phyloP scores from a whole-genome alignment of 2,888 invertebrate genomes.

The Fragum sueziense region DNA sequence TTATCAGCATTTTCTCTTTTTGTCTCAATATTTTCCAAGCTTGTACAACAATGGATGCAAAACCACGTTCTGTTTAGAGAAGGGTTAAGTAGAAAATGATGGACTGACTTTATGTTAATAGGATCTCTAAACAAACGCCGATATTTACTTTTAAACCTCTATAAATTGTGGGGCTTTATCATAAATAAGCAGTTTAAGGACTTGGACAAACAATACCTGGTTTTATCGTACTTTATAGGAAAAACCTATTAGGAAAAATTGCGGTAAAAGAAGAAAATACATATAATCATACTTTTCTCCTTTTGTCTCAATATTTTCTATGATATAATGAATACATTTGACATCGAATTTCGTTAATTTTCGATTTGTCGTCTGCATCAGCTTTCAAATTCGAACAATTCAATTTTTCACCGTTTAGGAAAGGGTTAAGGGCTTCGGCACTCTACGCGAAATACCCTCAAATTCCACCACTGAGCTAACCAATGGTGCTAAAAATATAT shows the following conservation, averaged over 20 bases:
- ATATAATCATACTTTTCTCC: neutral
- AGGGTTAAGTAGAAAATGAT: constrained; percentile 17
- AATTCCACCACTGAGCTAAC: too few relatives aligned
- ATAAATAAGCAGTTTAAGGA: constrained; percentile 22
- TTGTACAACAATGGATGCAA: too few relatives aligned
- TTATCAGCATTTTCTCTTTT: neutral
- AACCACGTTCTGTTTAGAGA: too few relatives aligned
- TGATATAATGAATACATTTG: neutral
- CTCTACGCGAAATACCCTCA: too few relatives aligned
- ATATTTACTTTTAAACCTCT: constrained; percentile 6
- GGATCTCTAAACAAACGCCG: constrained; percentile 5
- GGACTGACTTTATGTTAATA: constrained; percentile 24
- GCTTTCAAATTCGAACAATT: too few relatives aligned
- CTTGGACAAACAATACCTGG: neutral
- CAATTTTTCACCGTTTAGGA: too few relatives aligned
- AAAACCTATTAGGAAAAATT: neutral
- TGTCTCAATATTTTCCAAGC: neutral
- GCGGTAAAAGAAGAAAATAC: constrained; percentile 1
- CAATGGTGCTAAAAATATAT: too few relatives aligned
- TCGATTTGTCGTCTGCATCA: neutral
- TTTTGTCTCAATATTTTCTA: constrained; percentile 1
- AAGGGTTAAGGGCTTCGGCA: too few relatives aligned
- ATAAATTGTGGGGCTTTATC: constrained; percentile 13
- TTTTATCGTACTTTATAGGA: neutral
- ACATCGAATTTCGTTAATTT: neutral